Evolutionary conservation across 2,113 vertebrate species (phyloP).

Genomic region (Lates calcarifer): DNA sequence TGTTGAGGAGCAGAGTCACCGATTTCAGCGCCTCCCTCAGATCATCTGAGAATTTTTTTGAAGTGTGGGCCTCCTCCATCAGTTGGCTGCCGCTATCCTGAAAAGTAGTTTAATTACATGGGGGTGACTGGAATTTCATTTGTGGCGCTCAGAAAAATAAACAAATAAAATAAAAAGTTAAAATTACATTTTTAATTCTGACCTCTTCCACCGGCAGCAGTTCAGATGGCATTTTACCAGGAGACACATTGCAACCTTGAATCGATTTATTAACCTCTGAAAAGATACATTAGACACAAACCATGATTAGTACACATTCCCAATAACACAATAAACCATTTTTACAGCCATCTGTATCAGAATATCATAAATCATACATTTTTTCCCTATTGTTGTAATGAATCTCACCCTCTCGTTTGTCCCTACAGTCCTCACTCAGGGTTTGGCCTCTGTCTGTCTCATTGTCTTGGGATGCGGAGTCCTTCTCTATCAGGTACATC

Average conservation of each 20-base stretch:
- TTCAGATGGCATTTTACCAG: constrained; percentile 17
- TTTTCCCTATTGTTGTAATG: too few species aligned
- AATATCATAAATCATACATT: too few species aligned
- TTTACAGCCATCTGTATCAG: too few species aligned
- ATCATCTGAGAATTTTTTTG: constrained; percentile 19
- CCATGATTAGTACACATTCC: too few species aligned
- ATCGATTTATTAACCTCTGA: constrained; percentile 1
- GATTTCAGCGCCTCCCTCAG: constrained; percentile 8
- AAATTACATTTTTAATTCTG: not conserved
- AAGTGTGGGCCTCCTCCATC: not conserved
- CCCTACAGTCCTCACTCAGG: not conserved
- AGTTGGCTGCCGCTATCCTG: not conserved
- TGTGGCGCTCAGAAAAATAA: too few species aligned
- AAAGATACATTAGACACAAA: not conserved
- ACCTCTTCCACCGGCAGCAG: constrained; percentile 32
- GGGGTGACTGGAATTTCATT: too few species aligned
- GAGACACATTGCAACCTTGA: not conserved
- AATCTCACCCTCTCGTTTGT: constrained; percentile 21
- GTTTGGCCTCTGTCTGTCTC: not conserved
- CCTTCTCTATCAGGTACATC: constrained; percentile 73
- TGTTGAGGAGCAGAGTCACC: constrained; percentile 11
- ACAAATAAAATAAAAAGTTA: too few species aligned
- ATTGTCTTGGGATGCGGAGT: too few species aligned
- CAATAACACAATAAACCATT: too few species aligned
- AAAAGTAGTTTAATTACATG: too few species aligned